Conservation (phyloP, 2,113 vertebrate genomes). For the Syngnathus floridae region DNA sequence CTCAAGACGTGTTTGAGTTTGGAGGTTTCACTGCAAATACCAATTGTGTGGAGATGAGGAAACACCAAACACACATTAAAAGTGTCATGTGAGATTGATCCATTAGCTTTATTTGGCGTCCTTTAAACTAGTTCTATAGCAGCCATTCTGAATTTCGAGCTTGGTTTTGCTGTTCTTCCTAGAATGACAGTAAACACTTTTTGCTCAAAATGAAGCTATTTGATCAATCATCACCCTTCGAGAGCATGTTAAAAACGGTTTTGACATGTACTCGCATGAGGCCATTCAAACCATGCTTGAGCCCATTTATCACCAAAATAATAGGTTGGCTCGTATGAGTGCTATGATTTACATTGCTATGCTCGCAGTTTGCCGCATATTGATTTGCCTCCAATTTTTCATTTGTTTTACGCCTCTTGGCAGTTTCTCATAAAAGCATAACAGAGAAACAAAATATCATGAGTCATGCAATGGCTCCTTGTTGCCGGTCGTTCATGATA, state of each 20-base stretch:
- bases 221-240: conserved; percentile 18
- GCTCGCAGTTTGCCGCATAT: no score
- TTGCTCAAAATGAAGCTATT: neutral
- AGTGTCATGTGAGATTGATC: conserved; percentile 33
- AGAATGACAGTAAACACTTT: neutral
- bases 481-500: no score
- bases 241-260: neutral
- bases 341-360: neutral
- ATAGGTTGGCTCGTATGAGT: no score
- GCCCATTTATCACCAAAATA: neutral
- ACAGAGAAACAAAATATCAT: no score
- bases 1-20: neutral
- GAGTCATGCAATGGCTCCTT: no score
- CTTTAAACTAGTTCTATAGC: no score
- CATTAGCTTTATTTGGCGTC: neutral
- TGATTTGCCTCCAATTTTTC: no score
- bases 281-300: neutral
- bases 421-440: no score
- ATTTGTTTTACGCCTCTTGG: no score
- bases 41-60: conserved; percentile 9
- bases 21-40: conserved; percentile 17
- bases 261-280: neutral
- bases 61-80: neutral
- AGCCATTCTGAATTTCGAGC: neutral
- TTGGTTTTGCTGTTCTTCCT: neutral